Percentiles rank a stretch among this genome's conserved stretches.
Evolutionary conservation across 2,797 vertebrate species (phyloP).

Genomic region (Calcarius lapponicus): DNA sequence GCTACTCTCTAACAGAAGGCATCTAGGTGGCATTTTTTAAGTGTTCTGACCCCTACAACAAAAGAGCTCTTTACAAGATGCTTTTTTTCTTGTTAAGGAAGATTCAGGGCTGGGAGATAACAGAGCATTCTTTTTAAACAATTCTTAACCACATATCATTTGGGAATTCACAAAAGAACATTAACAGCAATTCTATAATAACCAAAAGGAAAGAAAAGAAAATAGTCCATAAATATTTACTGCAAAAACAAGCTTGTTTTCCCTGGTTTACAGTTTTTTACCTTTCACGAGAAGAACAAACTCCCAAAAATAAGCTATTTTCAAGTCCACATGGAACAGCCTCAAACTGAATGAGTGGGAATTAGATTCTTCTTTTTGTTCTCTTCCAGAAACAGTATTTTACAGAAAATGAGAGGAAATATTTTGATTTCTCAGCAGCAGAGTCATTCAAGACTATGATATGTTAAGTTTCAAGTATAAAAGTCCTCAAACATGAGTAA

Average conservation of each 20-base stretch:
- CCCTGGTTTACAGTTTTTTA: not conserved
- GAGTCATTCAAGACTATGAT: not conserved
- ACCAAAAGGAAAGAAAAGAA: not conserved
- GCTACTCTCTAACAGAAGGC: not conserved
- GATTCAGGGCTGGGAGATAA: not conserved
- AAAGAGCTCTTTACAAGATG: not conserved
- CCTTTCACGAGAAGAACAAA: not conserved
- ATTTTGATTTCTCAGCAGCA: not conserved
- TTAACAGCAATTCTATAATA: not conserved
- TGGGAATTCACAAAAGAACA: not conserved
- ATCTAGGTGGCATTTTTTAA: not conserved
- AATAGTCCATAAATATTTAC: not conserved
- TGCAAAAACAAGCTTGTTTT: not conserved
- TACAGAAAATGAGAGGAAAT: not conserved
- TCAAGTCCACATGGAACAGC: not conserved
- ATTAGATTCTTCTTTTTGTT: not conserved
- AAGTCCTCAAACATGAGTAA: not conserved
- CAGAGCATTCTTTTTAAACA: not conserved
- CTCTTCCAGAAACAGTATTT: not conserved
- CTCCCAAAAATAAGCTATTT: not conserved
- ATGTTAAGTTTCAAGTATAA: not conserved
- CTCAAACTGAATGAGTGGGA: not conserved
- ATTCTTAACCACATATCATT: not conserved
- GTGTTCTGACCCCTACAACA: not conserved
- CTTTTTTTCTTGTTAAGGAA: not conserved